phyloP scores from a whole-genome alignment of 2,113 vertebrate genomes.

The Paraplagusia blochii region DNA sequence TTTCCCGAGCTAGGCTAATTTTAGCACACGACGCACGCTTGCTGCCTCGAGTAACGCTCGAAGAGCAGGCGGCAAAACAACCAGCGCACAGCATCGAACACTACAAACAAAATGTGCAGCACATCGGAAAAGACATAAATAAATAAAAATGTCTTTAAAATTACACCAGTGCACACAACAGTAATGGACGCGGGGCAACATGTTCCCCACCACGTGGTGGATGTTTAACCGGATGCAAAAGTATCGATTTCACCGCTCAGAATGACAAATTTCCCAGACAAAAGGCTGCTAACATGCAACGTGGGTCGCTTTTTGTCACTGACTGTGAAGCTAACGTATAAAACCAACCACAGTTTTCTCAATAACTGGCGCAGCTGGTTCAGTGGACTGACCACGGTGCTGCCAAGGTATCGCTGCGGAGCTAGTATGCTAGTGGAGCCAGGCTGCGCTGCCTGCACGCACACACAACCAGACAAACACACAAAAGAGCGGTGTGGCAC shows the following conservation, averaged over 20 bases:
- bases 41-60: slow-evolving; percentile 7
- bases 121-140: background rate
- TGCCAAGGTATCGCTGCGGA: slow-evolving; percentile 31
- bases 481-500: slow-evolving; percentile 13
- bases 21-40: slow-evolving; percentile 51
- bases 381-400: slow-evolving; percentile 22
- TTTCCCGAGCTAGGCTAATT: slow-evolving; percentile 62
- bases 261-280: slow-evolving; percentile 33
- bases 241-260: slow-evolving; percentile 41
- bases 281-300: background rate
- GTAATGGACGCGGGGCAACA: slow-evolving; percentile 24
- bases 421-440: slow-evolving; percentile 54
- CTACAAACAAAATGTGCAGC: too few relatives aligned
- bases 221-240: slow-evolving; percentile 34
- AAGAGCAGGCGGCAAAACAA: background rate
- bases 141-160: fast-evolving
- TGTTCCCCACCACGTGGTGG: slow-evolving; percentile 71
- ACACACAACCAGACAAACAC: slow-evolving; percentile 23
- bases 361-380: slow-evolving; percentile 7
- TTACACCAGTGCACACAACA: background rate
- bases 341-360: background rate
- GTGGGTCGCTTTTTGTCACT: fast-evolving
- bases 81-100: fast-evolving
- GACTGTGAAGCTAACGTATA: background rate
- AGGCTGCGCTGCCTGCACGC: slow-evolving; percentile 25